A percentile compares a stretch with the other conserved stretches of the same genome.
These are phyloP conservation scores for Trichechus manatus DNA, from an alignment of 2,113 vertebrate genomes.

Conservation along the genomic window DNA sequence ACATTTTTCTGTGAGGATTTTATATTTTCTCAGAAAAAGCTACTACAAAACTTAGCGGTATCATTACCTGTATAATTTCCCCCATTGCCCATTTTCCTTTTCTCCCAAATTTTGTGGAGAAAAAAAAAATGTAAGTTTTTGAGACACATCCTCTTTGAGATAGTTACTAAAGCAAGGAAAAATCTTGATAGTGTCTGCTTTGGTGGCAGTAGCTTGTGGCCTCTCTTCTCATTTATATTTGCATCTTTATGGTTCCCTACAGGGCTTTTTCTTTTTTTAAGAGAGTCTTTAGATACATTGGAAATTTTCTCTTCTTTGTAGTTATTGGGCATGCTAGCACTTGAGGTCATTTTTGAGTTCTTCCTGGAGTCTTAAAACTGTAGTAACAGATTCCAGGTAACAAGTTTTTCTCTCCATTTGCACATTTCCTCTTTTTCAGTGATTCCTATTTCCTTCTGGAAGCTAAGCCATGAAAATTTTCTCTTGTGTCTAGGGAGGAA, in stretches of 20 bases:
- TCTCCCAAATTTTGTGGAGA: neutral
- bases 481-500: neutral
- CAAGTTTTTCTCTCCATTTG: neutral
- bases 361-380: neutral
- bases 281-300: neutral
- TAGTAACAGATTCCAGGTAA: neutral
- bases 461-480: neutral
- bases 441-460: neutral
- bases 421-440: neutral
- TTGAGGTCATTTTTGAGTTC: neutral
- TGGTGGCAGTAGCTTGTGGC: neutral
- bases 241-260: neutral
- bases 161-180: neutral
- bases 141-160: neutral
- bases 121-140: neutral
- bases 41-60: neutral
- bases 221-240: neutral
- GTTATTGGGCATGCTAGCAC: neutral
- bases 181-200: neutral
- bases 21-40: neutral
- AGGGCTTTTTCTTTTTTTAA: neutral
- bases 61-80: neutral
- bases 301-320: neutral
- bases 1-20: neutral
- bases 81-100: neutral